Evolutionary conservation across 1,140 invertebrate species (phyloP), one percentile per base, ranked within the genome.

Genomic region (Drosophila parabipectinata): DNA sequence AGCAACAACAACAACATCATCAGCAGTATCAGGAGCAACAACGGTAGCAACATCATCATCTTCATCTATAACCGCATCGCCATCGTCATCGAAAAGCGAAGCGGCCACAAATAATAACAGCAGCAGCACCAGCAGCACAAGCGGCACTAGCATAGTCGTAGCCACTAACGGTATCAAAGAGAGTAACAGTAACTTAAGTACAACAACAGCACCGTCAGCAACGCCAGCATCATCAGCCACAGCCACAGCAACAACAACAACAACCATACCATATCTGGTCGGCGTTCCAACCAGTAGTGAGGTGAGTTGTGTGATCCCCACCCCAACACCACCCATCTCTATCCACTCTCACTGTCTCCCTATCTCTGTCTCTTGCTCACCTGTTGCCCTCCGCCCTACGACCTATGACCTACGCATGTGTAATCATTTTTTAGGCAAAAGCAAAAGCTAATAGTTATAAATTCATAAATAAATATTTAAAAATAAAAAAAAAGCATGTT

Each of bases 141-240:
- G 75, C 47, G 30, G 64, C 64, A 61, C 47, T 47, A 72, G 41
- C 55, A 74, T 79, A 60, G 68, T 66, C 76, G 68, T 55, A 83
- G 75, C 84, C 73, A 83, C 84, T 83, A 91, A 91, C 89, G 90
- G 90, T 72, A 91, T 91, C 74, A 91, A 84, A 90, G 90, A 91
- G 79, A 91, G 85, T 87, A 91, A 79, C 79, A 91, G 85, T 84
- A 91, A 89, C 78, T 87, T 85, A 79, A 91, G 82, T 81, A 87
- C 83, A 90, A 72, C 73, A 57, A 47, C 71, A 77, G 24, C 72
- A 79, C 12, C 77, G 55, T 44, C 59, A 52, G 18, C 68, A 44
- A 37, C 63, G 48, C 7, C 51, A 37, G 4, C 51, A 53, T 7
- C 66, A 55, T 14, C 63, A 64, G 37, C 79, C 80, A 53, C 63